Percentiles rank a stretch among this genome's conserved stretches.
Evolutionary conservation across 2,113 vertebrate genomes (phyloP).

Genomic region (sheep (Ovis aries)): DNA sequence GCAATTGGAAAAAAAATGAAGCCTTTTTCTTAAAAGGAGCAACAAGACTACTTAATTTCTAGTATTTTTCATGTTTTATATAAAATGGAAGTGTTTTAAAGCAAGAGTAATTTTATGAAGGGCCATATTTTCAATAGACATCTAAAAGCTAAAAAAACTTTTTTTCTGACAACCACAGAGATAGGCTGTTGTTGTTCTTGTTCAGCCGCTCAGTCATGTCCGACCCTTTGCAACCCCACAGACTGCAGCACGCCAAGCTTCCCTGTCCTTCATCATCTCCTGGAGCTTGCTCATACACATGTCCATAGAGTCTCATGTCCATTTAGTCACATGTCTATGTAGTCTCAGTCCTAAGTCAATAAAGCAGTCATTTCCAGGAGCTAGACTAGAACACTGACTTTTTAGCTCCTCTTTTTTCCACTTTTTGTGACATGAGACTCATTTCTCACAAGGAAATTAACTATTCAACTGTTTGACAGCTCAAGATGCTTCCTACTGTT

Average conservation of each 20-base stretch:
- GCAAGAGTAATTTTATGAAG: background rate
- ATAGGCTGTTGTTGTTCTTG: background rate
- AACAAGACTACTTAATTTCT: background rate
- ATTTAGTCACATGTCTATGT: background rate
- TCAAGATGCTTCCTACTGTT: background rate
- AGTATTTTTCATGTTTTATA: background rate
- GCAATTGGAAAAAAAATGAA: background rate
- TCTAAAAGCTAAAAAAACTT: background rate
- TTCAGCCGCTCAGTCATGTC: background rate
- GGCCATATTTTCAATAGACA: background rate
- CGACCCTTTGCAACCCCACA: background rate
- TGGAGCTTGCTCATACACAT: background rate
- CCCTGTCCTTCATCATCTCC: background rate
- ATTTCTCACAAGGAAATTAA: background rate
- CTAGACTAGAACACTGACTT: background rate
- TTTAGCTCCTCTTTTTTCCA: background rate
- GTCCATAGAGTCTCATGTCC: background rate
- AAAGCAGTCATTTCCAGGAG: background rate
- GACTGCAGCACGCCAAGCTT: background rate
- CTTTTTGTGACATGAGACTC: background rate
- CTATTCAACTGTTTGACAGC: background rate
- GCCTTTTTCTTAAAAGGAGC: background rate
- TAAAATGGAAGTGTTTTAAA: background rate
- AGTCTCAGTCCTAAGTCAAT: background rate
- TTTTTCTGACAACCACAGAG: background rate